A percentile compares a stretch with the other conserved stretches of the same genome.
These are phyloP conservation scores for Lasioglossum lativentre DNA, from an alignment of 2,888 invertebrate genomes.

Conservation along the genomic window DNA sequence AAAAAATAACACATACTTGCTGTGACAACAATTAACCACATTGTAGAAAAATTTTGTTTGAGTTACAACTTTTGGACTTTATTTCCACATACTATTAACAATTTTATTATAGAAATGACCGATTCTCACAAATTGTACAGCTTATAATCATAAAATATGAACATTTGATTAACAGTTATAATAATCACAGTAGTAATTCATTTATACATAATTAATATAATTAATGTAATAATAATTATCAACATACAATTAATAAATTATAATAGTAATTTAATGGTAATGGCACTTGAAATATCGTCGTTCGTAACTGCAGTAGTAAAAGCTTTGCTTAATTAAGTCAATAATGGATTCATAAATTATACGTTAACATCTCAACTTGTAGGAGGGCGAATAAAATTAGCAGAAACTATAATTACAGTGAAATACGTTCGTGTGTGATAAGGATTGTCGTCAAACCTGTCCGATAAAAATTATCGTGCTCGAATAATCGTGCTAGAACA, in stretches of 20 bases:
- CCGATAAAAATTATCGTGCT: neutral
- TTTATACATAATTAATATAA: neutral
- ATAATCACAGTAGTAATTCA: neutral
- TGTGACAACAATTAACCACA: no score
- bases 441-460: neutral
- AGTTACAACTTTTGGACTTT: no score
- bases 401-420: neutral
- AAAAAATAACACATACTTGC: no score
- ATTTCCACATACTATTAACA: no score
- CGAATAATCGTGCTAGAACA: neutral
- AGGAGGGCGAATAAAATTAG: neutral
- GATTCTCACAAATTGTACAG: neutral
- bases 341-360: neutral
- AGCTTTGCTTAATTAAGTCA: neutral
- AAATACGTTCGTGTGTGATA: neutral
- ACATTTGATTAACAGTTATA: neutral
- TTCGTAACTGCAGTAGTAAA: neutral
- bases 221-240: neutral
- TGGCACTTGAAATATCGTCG: neutral
- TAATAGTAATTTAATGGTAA: neutral
- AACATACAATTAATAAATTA: neutral
- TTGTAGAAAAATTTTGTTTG: no score
- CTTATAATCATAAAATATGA: neutral
- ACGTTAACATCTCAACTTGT: neutral
- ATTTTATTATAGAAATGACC: no score